These are phyloP conservation scores for Centropyge bicolor DNA, from an alignment of 2,797 vertebrate genomes.

Conservation along the genomic window DNA sequence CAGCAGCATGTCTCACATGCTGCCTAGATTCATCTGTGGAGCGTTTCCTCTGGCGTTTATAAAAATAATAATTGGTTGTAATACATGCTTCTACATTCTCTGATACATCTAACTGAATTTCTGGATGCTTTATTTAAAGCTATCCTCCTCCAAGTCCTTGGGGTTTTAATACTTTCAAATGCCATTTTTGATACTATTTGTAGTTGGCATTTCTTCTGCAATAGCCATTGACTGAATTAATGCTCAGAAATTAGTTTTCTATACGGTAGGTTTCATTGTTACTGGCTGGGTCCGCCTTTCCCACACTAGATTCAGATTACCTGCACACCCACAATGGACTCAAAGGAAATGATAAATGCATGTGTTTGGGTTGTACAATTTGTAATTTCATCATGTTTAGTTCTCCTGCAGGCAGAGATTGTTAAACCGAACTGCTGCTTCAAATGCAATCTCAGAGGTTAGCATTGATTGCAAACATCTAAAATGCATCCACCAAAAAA, in stretches of 20 bases:
- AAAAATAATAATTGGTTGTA: background rate
- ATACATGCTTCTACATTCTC: background rate
- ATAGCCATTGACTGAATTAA: background rate
- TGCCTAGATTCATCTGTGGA: slow-evolving; percentile 5
- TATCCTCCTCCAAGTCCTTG: background rate
- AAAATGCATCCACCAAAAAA: background rate
- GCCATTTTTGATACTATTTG: background rate
- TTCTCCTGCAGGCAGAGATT: background rate
- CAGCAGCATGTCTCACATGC: slow-evolving; percentile 22
- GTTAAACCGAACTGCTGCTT: background rate
- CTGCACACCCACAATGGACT: background rate
- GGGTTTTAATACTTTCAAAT: background rate
- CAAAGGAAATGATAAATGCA: background rate
- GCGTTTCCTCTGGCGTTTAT: background rate
- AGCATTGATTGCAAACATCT: background rate
- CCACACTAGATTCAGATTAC: background rate
- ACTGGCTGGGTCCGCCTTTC: background rate
- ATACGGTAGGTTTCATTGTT: background rate
- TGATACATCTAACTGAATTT: background rate
- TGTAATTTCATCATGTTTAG: background rate
- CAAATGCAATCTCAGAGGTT: background rate
- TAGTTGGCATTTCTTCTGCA: background rate
- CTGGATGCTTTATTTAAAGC: background rate
- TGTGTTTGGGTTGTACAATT: background rate
- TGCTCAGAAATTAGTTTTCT: background rate